These are phyloP conservation scores for Synergus japonicus DNA, from an alignment of 2,888 invertebrate species.

Conservation along the genomic window DNA sequence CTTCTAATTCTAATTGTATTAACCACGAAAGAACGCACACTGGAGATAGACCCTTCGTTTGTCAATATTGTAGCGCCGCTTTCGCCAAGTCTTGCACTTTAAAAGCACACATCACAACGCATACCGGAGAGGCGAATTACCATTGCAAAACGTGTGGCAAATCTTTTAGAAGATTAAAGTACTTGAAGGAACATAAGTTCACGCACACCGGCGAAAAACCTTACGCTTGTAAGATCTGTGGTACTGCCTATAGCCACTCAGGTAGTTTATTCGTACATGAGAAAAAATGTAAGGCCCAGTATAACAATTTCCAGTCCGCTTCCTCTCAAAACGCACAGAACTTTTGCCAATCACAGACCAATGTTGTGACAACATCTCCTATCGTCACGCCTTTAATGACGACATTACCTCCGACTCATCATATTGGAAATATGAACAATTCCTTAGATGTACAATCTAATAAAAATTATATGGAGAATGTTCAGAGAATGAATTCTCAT, in stretches of 20 bases:
- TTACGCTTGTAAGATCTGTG: conserved; percentile 72
- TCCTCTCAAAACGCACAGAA: conserved; percentile 52
- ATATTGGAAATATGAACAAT: conserved; percentile 53
- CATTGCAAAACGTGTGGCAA: conserved; percentile 74
- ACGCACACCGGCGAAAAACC: conserved; percentile 73
- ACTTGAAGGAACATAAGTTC: conserved; percentile 70
- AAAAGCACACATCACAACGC: conserved; percentile 72
- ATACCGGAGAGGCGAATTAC: conserved; percentile 73
- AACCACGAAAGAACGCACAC: conserved; percentile 74
- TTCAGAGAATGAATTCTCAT: conserved; percentile 39
- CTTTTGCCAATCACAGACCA: conserved; percentile 50
- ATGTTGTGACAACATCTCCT: not conserved
- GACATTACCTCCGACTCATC: conserved; percentile 54
- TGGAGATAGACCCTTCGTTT: conserved; percentile 71
- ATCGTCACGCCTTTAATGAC: conserved; percentile 57
- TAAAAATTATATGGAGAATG: conserved; percentile 58
- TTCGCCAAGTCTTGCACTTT: conserved; percentile 73
- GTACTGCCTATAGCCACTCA: conserved; percentile 72
- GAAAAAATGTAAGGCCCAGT: conserved; percentile 68
- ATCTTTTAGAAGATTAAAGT: conserved; percentile 70
- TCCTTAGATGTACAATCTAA: conserved; percentile 50
- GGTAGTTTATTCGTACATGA: conserved; percentile 73
- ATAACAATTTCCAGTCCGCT: conserved; percentile 56
- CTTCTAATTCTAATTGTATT: conserved; percentile 72
- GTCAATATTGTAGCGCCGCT: conserved; percentile 72